Percentiles rank a stretch among this genome's conserved stretches.
phyloP scores from a whole-genome alignment of 1,140 invertebrate genomes.

The Carposina sasakii region DNA sequence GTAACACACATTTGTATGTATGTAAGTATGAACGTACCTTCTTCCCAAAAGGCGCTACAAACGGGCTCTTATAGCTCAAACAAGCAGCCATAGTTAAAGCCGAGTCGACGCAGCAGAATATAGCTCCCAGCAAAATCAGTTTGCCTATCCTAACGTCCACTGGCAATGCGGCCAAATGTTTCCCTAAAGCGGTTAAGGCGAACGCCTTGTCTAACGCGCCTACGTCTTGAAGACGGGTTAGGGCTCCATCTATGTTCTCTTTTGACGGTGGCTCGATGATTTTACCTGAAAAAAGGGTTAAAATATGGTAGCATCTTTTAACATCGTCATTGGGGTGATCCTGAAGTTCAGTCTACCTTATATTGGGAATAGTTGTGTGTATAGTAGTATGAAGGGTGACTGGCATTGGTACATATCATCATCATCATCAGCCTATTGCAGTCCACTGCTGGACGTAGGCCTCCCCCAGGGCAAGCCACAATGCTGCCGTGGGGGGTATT shows the following conservation, averaged over 20 bases:
- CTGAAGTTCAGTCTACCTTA: too few species aligned
- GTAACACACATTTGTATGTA: too few species aligned
- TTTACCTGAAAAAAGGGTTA: slow-evolving; percentile 54
- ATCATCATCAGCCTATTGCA: too few species aligned
- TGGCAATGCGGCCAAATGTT: slow-evolving; percentile 90
- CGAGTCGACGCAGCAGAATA: slow-evolving; percentile 95
- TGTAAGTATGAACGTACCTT: too few species aligned
- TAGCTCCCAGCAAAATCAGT: slow-evolving; percentile 91
- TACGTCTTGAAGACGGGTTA: slow-evolving; percentile 85
- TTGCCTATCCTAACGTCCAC: slow-evolving; percentile 93
- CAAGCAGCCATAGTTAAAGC: slow-evolving; percentile 93
- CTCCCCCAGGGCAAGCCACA: too few species aligned
- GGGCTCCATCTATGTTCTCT: slow-evolving; percentile 84
- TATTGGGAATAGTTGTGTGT: too few species aligned
- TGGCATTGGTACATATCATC: too few species aligned
- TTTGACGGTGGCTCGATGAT: slow-evolving; percentile 87
- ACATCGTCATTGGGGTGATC: too few species aligned
- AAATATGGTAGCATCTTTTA: too few species aligned
- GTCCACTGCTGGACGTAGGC: too few species aligned
- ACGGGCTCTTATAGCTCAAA: slow-evolving; percentile 89
- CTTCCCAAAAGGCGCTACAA: slow-evolving; percentile 84
- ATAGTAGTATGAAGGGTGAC: too few species aligned
- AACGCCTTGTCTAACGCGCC: slow-evolving; percentile 88
- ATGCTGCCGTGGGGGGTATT: too few species aligned
- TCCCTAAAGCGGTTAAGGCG: slow-evolving; percentile 90